Evolutionary conservation across 35 echinoderm and acorn worm species (phyloP).

Genomic region (Holothuria glaberrima): DNA sequence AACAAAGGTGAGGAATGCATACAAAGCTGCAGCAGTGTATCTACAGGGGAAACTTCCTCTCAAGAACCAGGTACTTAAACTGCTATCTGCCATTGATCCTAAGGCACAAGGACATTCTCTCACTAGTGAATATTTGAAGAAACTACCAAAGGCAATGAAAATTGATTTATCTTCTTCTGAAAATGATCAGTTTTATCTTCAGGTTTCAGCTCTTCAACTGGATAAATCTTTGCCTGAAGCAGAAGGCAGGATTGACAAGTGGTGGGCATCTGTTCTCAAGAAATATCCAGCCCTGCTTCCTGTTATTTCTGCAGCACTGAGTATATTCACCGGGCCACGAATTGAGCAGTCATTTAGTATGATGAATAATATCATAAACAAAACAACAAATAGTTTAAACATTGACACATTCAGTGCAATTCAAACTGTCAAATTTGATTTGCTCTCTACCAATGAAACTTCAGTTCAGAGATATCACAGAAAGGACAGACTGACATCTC

Average conservation of each 20-base stretch:
- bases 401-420: slow-evolving; percentile 66
- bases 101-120: slow-evolving; percentile 65
- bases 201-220: slow-evolving; percentile 36
- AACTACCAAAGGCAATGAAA: slow-evolving; percentile 50
- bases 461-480: slow-evolving; percentile 56
- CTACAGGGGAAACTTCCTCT: slow-evolving; percentile 60
- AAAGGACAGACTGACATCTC: slow-evolving; percentile 51
- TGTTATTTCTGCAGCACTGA: slow-evolving; percentile 25
- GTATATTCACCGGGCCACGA: slow-evolving; percentile 69
- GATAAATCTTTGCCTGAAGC: slow-evolving; percentile 37
- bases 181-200: slow-evolving; percentile 34
- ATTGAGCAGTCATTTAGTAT: slow-evolving; percentile 66
- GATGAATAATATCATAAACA: slow-evolving; percentile 73
- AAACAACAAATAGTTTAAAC: slow-evolving; percentile 55
- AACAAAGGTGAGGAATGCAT: slow-evolving; percentile 57
- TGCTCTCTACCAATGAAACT: slow-evolving; percentile 57
- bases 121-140: slow-evolving; percentile 48
- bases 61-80: slow-evolving; percentile 45
- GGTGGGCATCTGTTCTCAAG: slow-evolving; percentile 61
- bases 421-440: slow-evolving; percentile 70
- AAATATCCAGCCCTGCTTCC: slow-evolving; percentile 65
- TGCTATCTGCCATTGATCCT: slow-evolving; percentile 64
- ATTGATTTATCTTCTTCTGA: slow-evolving; percentile 24
- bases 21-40: slow-evolving; percentile 46
- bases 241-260: slow-evolving; percentile 31